Evolutionary conservation across 2,888 invertebrate species (phyloP).

Genomic region (Thera britannica): DNA sequence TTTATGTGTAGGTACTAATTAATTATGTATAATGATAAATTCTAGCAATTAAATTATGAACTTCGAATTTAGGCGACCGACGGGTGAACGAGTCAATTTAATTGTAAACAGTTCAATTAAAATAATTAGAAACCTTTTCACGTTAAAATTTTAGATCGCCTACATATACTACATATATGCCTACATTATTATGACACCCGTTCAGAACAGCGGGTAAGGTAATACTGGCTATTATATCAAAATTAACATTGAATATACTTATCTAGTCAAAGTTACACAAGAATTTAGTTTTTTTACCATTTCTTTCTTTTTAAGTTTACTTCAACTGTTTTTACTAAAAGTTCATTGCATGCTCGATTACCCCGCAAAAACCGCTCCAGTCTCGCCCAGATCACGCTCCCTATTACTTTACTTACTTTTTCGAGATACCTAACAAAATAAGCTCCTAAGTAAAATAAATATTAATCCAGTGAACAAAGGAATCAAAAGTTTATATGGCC

Average conservation of each 20-base stretch:
- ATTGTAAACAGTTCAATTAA: not conserved
- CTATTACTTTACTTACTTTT: no score
- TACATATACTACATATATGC: no score
- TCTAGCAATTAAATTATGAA: conserved; percentile 33
- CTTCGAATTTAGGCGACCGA: conserved; percentile 9
- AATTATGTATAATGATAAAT: conserved; percentile 16
- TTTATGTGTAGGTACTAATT: no score
- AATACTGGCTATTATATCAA: not conserved
- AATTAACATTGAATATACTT: not conserved
- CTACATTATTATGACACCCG: not conserved
- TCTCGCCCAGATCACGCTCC: conserved; percentile 21
- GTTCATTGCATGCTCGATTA: conserved; percentile 58
- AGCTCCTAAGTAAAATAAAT: not conserved
- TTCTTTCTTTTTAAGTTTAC: conserved; percentile 26
- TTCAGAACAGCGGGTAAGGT: not conserved
- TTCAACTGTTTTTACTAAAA: conserved; percentile 44
- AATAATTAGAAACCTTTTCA: no score
- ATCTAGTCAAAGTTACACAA: conserved; percentile 4
- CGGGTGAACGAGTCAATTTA: conserved; percentile 9
- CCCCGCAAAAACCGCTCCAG: conserved; percentile 44
- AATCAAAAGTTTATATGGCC: conserved; percentile 15
- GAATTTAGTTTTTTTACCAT: conserved; percentile 28
- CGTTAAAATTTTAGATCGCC: no score
- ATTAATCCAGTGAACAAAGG: conserved; percentile 22
- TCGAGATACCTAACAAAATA: no score